Evolutionary conservation across 1,140 invertebrate species (phyloP), one percentile per base, ranked within the genome.

Genomic region (Drosophila orosa): DNA sequence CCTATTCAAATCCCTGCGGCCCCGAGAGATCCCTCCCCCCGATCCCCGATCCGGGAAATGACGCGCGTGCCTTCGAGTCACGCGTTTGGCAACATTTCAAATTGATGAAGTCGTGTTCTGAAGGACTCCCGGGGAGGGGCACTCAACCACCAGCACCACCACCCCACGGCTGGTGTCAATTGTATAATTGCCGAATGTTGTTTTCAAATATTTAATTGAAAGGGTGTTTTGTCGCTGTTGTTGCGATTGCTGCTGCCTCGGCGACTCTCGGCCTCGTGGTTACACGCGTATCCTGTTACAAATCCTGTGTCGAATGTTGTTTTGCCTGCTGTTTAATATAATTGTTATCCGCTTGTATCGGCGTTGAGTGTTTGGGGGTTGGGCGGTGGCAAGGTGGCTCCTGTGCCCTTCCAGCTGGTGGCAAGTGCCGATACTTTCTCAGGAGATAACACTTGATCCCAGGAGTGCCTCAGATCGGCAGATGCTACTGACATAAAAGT

Each of bases 261-360:
- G 22, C 45, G 44, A 25, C 37, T 66, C 66, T 29, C 61, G 69
- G 76, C 63, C 90, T 79, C 83, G 85, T 78, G 90, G 90, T 91
- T 91, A 91, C 90, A 91, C 90, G 90, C 82, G 75, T 91, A 91
- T 91, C 90, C 90, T 85, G 86, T 91, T 91, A 85, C 90, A 91
- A 90, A 91, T 91, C 90, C 83, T 74, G 80, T 74, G 72, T 83
- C 83, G 78, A 54, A 74, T 78, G 75, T 71, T 87, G 80, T 85
- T 74, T 85, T 91, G 79, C 77, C 61, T 80, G 66, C 76, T 90
- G 61, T 86, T 91, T 91, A 83, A 89, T 89, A 85, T 91, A 91
- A 91, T 91, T 91, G 90, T 90, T 84, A 86, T 87, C 85, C 80
- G 84, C 61, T 61, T 75, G 45, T 45, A 44, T 45, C 57, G 65